Base-by-base conservation (phyloP, 2,797 vertebrate species). In the Danio jaintianensis region DNA sequence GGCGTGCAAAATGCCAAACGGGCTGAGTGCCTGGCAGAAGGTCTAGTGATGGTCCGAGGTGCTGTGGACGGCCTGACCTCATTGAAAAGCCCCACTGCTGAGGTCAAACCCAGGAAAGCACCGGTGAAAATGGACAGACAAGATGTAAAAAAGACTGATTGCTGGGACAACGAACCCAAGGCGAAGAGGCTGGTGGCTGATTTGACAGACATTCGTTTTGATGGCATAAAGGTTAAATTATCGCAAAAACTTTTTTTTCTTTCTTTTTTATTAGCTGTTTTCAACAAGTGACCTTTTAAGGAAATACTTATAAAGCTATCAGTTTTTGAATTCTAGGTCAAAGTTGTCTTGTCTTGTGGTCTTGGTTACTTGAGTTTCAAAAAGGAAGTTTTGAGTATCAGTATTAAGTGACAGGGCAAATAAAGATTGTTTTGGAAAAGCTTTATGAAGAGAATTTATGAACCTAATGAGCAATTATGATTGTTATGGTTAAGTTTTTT, bases 101-200 rank as follows among this genome's bases (percentile, higher is more conserved):
- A 81, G 50, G 62, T 58, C 77, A 78, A 75, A 76, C 70, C 55
- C 18, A 81, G 55, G 18, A 84, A 80, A 66, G 85, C 45, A 18
- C 9, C 56, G 78, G 75, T 74, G 69, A 80, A 81, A 47, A 64
- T 66, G 71, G 79, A 80, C 7, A 81, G 68, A 47, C 43, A 80
- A 8, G 71, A 85, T 79, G 66, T 22, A 18, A 76, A 63, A 76
- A 86, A 77, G 61, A 66, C 13, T 6, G 77, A 81, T 7, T 45
- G 59, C 29, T 61, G 77, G 86, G 77, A 45, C 52, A 18, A 9
- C 0, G 81, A 91, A 83, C 92, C 93, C 0, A 95, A 92, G 83
- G 93, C 92, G 12, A 86, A 75, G 62, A 93, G 87, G 86, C 90
- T 94, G 63, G 91, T 95, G 86, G 90, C 91, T 20, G 90, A 94